Percentiles rank a stretch among this genome's conserved stretches.
phyloP scores from a whole-genome alignment of 2,797 vertebrate species.

The Rhinatrema bivittatum region DNA sequence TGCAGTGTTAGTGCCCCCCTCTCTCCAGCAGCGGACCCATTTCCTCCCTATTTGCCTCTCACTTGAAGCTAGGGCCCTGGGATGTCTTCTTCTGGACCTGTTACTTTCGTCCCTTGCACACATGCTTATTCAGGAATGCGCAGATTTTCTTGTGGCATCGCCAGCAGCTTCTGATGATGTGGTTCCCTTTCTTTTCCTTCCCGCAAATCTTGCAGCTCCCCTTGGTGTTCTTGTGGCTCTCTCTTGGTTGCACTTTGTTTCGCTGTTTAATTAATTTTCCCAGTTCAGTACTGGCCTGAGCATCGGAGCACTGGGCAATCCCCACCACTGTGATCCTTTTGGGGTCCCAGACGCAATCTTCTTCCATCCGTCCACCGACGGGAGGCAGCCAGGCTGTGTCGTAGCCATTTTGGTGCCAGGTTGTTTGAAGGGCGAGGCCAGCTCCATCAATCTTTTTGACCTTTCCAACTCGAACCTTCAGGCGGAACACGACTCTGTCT shows the following conservation, averaged over 20 bases:
- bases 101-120: conserved; percentile 1
- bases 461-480: conserved; percentile 28
- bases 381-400: conserved; percentile 33
- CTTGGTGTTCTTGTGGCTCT: neutral
- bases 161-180: conserved; percentile 26
- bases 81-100: too few species aligned
- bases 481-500: conserved; percentile 28
- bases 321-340: conserved; percentile 25
- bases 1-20: too few species aligned
- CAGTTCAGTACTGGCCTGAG: conserved; percentile 7
- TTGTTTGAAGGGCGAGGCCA: neutral
- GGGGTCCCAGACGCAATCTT: conserved; percentile 37
- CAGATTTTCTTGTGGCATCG: conserved; percentile 21
- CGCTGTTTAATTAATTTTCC: conserved; percentile 22
- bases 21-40: too few species aligned
- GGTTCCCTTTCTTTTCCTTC: conserved; percentile 1
- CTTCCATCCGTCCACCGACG: conserved; percentile 1
- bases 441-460: conserved; percentile 25
- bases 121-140: conserved; percentile 29
- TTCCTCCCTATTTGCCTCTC: too few species aligned
- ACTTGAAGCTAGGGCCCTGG: too few species aligned
- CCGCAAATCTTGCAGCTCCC: conserved; percentile 18
- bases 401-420: conserved; percentile 33
- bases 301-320: conserved; percentile 22
- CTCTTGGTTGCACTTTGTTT: too few species aligned